Evolutionary conservation across 2,888 invertebrate species (phyloP).

Genomic region (Acronicta leporina): DNA sequence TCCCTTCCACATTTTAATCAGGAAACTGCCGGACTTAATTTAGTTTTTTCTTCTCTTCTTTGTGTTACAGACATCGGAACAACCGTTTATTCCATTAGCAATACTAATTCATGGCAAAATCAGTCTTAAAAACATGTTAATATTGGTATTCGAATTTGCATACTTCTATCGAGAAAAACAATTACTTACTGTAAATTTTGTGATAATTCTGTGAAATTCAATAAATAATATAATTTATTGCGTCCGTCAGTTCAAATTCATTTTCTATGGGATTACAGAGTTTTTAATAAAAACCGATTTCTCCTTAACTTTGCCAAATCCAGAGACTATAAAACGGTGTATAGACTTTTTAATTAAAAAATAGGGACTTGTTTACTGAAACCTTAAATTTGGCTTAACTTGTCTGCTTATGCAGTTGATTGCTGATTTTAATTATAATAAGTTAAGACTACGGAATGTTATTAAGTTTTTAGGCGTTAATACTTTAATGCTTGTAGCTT

Average conservation of each 20-base stretch:
- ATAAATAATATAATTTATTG: conserved; percentile 8
- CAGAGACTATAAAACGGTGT: conserved; percentile 36
- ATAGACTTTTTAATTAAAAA: conserved; percentile 49
- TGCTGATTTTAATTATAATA: conserved; percentile 43
- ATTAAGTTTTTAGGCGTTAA: conserved; percentile 42
- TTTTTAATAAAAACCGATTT: conserved; percentile 34
- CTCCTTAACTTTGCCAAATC: conserved; percentile 26
- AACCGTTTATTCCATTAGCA: conserved; percentile 28
- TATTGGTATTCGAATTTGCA: conserved; percentile 1
- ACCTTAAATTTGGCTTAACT: conserved; percentile 46
- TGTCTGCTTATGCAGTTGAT: conserved; percentile 45
- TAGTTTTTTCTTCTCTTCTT: conserved; percentile 42
- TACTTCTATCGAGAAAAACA: neutral
- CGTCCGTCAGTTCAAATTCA: conserved; percentile 12
- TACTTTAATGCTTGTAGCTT: conserved; percentile 15
- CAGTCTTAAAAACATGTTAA: conserved; percentile 1
- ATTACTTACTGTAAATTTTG: conserved; percentile 2
- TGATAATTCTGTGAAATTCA: neutral
- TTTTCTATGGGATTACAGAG: conserved; percentile 24
- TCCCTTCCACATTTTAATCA: conserved; percentile 48
- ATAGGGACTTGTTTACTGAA: conserved; percentile 43
- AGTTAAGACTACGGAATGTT: conserved; percentile 37
- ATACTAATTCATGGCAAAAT: conserved; percentile 3
- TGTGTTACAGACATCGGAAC: conserved; percentile 20
- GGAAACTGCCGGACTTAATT: conserved; percentile 47